Percentiles rank a stretch among this genome's conserved stretches.
phyloP scores from a whole-genome alignment of 2,113 vertebrate species.

The Tricholaema leucomelas region DNA sequence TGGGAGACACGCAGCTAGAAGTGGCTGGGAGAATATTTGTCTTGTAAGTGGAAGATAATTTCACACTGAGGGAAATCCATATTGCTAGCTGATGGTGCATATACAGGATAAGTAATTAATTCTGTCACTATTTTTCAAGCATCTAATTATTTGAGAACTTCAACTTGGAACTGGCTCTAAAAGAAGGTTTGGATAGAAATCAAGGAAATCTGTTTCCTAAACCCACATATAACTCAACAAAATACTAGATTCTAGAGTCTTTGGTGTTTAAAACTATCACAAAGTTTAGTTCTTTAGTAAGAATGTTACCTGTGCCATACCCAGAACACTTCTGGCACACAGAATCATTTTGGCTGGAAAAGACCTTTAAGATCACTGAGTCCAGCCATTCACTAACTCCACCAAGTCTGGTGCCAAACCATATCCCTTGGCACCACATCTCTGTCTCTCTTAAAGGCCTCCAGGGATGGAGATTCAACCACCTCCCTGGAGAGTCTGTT shows the following conservation, averaged over 20 bases:
- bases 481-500: too few relatives aligned
- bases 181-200: background rate
- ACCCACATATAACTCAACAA: rapidly evolving
- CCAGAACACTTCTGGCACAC: too few relatives aligned
- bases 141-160: background rate
- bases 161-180: background rate
- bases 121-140: background rate
- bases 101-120: background rate
- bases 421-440: too few relatives aligned
- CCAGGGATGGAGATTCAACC: too few relatives aligned
- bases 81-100: background rate
- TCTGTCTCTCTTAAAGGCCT: too few relatives aligned
- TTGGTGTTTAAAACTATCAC: background rate
- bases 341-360: too few relatives aligned
- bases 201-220: background rate
- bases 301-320: background rate
- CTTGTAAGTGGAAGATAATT: background rate
- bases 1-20: background rate
- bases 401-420: too few relatives aligned
- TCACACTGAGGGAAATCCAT: background rate
- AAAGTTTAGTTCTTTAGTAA: background rate
- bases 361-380: too few relatives aligned
- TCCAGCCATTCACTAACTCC: too few relatives aligned
- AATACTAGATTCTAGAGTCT: background rate
- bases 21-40: background rate